Base-by-base conservation (phyloP, 2,888 invertebrate genomes). In the Meta bourneti region DNA sequence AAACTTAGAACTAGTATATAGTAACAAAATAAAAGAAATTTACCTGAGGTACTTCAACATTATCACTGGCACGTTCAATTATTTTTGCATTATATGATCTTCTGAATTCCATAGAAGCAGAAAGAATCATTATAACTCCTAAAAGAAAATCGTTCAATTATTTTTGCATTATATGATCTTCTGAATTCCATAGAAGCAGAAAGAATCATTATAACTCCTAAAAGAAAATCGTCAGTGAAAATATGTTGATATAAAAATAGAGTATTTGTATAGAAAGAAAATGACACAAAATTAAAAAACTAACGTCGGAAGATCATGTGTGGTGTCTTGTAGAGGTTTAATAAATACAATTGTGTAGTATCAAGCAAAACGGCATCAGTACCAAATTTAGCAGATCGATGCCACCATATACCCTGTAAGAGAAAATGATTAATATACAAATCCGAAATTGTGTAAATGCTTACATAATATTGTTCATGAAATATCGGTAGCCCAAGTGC, bases 101-200 rank as follows among this genome's bases (percentile, higher is more conserved):
- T 94, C 98, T 98, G 96, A 99, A 99, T 95, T 99, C 99, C 94
- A 98, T 97, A 92, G 99, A 99, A 13, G 98, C 99, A 49, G 98
- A 98, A 81, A 99, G 96, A 90, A 99, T 98, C 98, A 99, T 99
- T 13, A 99, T 96, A 20, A 98, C 98, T 94, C 96, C 96, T 96
- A 93, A 11, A 94, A 94, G 8, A 83, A 49, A 83, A 5, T 83
- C 11, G 34, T 7, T n/a, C n/a, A n/a, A n/a, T n/a, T n/a, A n/a
- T 97, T 96, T 99, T 99, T 20, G 98, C 97, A 95, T 99, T 99
- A 94, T 98, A 98, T 93, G 97, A 96, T 94, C 97, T 97, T 94
- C 98, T 98, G 96, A 99, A 99, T 95, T 99, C 99, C 94, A 98
- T 97, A 92, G 99, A 99, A 13, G 98, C 99, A 49, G 98, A 98